Evolutionary conservation across 2,113 vertebrate species (phyloP).

Genomic region (Atlantisia rogersi): DNA sequence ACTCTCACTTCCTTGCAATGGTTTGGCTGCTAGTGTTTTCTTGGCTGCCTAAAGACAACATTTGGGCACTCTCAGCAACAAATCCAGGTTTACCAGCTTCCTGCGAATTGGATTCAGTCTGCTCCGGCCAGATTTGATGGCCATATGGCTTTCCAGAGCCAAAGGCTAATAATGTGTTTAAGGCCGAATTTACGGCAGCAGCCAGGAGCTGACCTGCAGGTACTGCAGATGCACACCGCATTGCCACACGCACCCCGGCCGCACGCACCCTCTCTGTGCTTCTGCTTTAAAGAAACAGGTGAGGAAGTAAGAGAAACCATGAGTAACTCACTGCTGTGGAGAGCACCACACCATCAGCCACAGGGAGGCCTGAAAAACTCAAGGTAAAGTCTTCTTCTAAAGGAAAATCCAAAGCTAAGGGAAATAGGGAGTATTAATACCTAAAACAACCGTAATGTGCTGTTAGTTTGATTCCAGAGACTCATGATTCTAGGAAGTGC

Average conservation of each 20-base stretch:
- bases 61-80: conserved; percentile 52
- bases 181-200: conserved; percentile 21
- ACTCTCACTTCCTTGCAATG: conserved; percentile 19
- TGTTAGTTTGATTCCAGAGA: conserved; percentile 33
- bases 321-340: background rate
- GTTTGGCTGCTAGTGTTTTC: conserved; percentile 29
- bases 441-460: conserved; percentile 53
- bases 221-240: background rate
- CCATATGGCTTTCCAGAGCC: conserved; percentile 68
- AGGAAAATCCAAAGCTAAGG: accelerated
- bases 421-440: conserved; percentile 37
- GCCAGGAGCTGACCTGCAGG: conserved; percentile 32
- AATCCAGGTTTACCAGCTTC: conserved; percentile 65
- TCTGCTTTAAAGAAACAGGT: too few relatives aligned
- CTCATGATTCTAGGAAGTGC: conserved; percentile 2
- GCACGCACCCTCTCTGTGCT: too few relatives aligned
- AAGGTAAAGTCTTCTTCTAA: background rate
- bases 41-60: conserved; percentile 66
- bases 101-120: conserved; percentile 51
- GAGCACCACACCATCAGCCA: background rate
- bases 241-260: too few relatives aligned
- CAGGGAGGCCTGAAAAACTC: background rate
- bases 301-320: too few relatives aligned
- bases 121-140: conserved; percentile 58
- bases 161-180: conserved; percentile 60